Evolutionary conservation across 2,888 invertebrate species (phyloP), one percentile per base, ranked within the genome.

Genomic region (Germaria angustata): DNA sequence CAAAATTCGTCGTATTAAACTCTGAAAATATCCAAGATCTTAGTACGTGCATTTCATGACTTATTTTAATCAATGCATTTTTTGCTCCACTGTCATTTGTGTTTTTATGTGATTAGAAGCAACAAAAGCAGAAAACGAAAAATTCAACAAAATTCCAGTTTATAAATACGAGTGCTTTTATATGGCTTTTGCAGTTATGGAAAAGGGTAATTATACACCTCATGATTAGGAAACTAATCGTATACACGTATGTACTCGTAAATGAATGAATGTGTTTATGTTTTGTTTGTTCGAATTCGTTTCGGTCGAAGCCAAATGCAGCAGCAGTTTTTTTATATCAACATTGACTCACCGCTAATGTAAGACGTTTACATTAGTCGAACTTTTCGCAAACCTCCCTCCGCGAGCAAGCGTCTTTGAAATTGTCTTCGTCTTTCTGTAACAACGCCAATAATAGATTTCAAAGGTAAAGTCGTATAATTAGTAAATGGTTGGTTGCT

Each of bases 151-250:
- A 68, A 68, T 51, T 61, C 51, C 68, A 68, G 32, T 61, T 68
- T n/a, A n/a, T n/a, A n/a, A 51, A 39, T 68, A 17, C 66, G 41
- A 76, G 49, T 59, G 49, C 15, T 68, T 77, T 77, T 59, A 24
- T 68, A 68, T 69, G 69, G 61, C 61, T 69, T 78, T 63, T 36
- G 69, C 61, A 69, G 69, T 63, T 69, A 63, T 63, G 53, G 53
- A 63, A 68, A 61, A 63, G 61, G 69, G 77, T 78, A 78, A 78
- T 78, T 78, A 78, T 69, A 78, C 69, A 78, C 77, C 69, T 69
- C 69, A 78, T 78, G 69, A 69, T 69, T 69, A 69, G n/a, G 53
- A 46, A 69, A 46, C 49, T 59, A 57, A 11, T 28, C 2, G 57
- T 36, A 55, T 13, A 51, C 28, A 51, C 11, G 51, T 11, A 65